phyloP scores from a whole-genome alignment of 2,888 invertebrate genomes.

The Esperia sulphurella region DNA sequence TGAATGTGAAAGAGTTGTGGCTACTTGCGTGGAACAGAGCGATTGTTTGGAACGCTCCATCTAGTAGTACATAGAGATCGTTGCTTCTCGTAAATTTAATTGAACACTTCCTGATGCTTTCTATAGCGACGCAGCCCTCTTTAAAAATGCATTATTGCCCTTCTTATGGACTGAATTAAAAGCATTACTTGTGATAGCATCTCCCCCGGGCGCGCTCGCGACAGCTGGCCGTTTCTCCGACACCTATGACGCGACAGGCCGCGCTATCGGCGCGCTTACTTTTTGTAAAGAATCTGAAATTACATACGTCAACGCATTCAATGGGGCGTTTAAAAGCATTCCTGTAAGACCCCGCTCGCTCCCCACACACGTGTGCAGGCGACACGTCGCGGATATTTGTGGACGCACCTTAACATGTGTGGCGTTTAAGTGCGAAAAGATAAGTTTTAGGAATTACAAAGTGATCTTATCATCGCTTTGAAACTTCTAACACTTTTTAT shows the following conservation, averaged over 20 bases:
- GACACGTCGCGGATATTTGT: conserved; percentile 32
- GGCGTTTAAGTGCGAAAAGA: background rate
- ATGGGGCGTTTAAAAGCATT: conserved; percentile 63
- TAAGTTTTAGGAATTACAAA: too few relatives aligned
- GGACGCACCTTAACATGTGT: conserved; percentile 15
- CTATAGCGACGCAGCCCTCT: conserved; percentile 16
- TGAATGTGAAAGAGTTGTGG: too few relatives aligned
- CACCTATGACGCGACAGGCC: background rate
- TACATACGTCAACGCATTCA: conserved; percentile 64
- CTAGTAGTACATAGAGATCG: too few relatives aligned
- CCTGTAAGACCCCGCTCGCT: conserved; percentile 36
- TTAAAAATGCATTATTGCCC: conserved; percentile 27
- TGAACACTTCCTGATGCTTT: conserved; percentile 7
- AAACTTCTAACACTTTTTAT: too few relatives aligned
- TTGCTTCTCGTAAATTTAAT: conserved; percentile 1
- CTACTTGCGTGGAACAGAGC: too few relatives aligned
- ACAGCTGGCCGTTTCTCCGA: conserved; percentile 13
- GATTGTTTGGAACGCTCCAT: too few relatives aligned
- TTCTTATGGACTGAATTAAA: conserved; percentile 24
- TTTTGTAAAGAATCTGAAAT: conserved; percentile 63
- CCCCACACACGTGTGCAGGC: conserved; percentile 25
- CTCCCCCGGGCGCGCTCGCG: conserved; percentile 28
- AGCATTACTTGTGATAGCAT: conserved; percentile 28
- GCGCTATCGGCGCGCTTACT: conserved; percentile 7
- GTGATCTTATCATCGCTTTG: too few relatives aligned